A percentile compares a stretch with the other conserved stretches of the same genome.
Evolutionary conservation across 53 echinoderm and acorn worm genomes (phyloP).

Genomic region (Temnopleurus reevesii): DNA sequence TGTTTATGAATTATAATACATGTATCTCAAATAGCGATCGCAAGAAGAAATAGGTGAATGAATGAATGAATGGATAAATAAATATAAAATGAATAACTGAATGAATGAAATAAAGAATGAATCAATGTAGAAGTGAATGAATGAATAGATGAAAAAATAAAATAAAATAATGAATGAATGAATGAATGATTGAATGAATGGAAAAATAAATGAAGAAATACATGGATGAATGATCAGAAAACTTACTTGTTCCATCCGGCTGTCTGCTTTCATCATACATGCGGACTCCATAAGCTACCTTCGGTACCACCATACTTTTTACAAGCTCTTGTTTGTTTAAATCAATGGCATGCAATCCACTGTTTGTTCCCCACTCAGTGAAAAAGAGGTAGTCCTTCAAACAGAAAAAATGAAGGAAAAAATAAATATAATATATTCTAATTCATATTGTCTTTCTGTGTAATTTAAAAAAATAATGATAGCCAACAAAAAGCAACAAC

Average conservation of each 20-base stretch:
- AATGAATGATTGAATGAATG: not conserved
- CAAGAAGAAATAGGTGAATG: too few species aligned
- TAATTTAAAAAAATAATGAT: too few species aligned
- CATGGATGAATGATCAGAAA: not conserved
- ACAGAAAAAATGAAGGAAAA: not conserved
- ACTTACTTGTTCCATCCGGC: slow-evolving; percentile 64
- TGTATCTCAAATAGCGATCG: too few species aligned
- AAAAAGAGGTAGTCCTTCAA: slow-evolving; percentile 85
- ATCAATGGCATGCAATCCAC: slow-evolving; percentile 79
- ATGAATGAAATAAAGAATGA: not conserved
- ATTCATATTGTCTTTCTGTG: too few species aligned
- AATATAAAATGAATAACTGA: not conserved
- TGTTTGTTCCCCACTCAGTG: slow-evolving; percentile 82
- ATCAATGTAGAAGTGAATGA: not conserved
- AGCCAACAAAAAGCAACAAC: too few species aligned
- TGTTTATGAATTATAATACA: too few species aligned
- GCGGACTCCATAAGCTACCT: slow-evolving; percentile 77
- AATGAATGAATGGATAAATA: not conserved
- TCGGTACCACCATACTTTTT: slow-evolving; percentile 63
- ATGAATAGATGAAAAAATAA: not conserved
- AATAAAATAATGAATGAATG: not conserved
- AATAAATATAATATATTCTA: not conserved
- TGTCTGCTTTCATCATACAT: slow-evolving; percentile 71
- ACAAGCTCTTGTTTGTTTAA: slow-evolving; percentile 65
- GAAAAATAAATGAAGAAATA: not conserved